A percentile compares a stretch with the other conserved stretches of the same genome.
Evolutionary conservation across 2,113 vertebrate species (phyloP).

Genomic region (Myanophis thanlyinensis): DNA sequence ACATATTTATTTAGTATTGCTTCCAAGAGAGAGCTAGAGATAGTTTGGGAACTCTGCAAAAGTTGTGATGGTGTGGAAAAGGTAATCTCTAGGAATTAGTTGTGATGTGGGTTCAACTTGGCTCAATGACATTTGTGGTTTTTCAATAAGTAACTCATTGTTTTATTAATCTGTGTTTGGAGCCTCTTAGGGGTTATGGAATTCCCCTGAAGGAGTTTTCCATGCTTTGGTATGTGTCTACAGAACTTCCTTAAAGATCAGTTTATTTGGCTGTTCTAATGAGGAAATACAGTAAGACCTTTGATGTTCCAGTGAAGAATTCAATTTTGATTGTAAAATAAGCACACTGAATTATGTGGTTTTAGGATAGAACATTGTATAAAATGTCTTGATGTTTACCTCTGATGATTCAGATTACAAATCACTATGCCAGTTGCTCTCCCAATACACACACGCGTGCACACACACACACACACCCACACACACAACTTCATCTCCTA

Average conservation of each 20-base stretch:
- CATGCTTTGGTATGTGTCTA: not conserved
- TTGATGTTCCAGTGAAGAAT: not conserved
- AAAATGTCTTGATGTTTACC: not conserved
- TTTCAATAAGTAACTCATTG: not conserved
- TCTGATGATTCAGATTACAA: not conserved
- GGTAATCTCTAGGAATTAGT: not conserved
- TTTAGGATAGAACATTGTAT: not conserved
- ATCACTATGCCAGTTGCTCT: not conserved
- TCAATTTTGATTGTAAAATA: not conserved
- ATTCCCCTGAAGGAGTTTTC: not conserved
- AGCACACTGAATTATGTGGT: not conserved
- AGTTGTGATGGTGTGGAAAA: not conserved
- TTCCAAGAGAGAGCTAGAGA: not conserved
- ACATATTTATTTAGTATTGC: not conserved
- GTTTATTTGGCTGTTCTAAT: not conserved
- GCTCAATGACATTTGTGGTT: not conserved
- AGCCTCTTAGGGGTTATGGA: not conserved
- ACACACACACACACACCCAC: too few relatives aligned
- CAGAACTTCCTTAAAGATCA: not conserved
- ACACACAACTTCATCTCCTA: not conserved
- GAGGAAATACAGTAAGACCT: not conserved
- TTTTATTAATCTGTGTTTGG: not conserved
- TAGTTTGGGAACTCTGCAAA: not conserved
- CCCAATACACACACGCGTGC: too few relatives aligned
- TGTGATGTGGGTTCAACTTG: not conserved